Percentiles rank a stretch among this genome's conserved stretches.
These are phyloP conservation scores for Calliphora vomitoria DNA, from an alignment of 2,888 invertebrate genomes.

Conservation along the genomic window DNA sequence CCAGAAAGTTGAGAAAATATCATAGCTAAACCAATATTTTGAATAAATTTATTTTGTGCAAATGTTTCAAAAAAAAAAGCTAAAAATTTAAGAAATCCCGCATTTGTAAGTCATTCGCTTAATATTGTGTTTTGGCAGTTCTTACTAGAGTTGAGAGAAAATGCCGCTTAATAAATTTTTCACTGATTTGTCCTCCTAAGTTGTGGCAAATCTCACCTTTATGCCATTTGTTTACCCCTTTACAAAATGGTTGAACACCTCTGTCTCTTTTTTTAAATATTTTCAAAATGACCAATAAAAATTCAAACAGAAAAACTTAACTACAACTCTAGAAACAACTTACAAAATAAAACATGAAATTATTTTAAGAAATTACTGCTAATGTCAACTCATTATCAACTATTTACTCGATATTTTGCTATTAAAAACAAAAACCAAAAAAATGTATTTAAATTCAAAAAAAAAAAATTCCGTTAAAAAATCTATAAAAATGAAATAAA, in stretches of 20 bases:
- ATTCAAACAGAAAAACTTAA: slow-evolving; percentile 22
- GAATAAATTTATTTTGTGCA: too few species aligned
- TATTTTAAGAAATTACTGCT: slow-evolving; percentile 46
- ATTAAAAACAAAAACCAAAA: slow-evolving; percentile 22
- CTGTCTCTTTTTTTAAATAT: background rate
- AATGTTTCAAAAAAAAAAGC: too few species aligned
- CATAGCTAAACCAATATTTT: too few species aligned
- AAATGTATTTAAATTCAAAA: background rate
- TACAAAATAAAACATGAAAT: slow-evolving; percentile 56
- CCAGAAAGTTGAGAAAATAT: too few species aligned
- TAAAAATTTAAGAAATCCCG: too few species aligned
- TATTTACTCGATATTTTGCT: slow-evolving; percentile 37
- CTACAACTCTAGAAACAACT: slow-evolving; percentile 1
- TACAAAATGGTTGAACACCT: slow-evolving; percentile 17
- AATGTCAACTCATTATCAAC: slow-evolving; percentile 64
- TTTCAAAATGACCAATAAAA: slow-evolving; percentile 45
- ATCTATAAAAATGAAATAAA: slow-evolving; percentile 13
- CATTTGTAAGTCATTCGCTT: too few species aligned
- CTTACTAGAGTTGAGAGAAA: too few species aligned
- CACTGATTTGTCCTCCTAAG: too few species aligned
- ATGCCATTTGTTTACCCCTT: background rate
- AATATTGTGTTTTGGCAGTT: too few species aligned
- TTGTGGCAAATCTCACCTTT: too few species aligned
- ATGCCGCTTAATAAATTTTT: too few species aligned
- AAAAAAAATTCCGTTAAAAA: slow-evolving; percentile 8